Base-by-base conservation (phyloP, 1,140 invertebrate genomes). In the Elysia chlorotica region DNA sequence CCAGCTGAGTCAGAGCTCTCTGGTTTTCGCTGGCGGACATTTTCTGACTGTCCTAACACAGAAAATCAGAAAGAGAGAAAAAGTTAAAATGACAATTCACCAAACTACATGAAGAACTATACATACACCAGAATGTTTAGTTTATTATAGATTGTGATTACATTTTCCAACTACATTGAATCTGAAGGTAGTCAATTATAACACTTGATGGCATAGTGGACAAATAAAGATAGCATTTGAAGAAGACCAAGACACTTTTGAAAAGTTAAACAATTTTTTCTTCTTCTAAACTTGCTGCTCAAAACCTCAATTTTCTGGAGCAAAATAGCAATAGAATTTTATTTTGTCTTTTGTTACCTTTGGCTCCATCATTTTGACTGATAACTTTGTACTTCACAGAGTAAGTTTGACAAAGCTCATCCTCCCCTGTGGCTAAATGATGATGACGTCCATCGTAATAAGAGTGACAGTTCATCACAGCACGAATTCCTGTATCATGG, bases 351-450 rank as follows among this genome's bases (percentile, higher is more conserved):
- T n/a, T n/a, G n/a, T n/a, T n/a, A n/a, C n/a, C n/a, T n/a, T n/a
- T n/a, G n/a, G n/a, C n/a, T n/a, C n/a, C n/a, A n/a, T n/a, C n/a
- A n/a, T n/a, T n/a, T n/a, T n/a, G 79, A 35, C 78, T 76, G 6
- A 94, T 88, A 72, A 89, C 83, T 78, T 92, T 91, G 57, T 92
- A 90, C 82, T 92, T 93, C 0, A 97, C 91, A 84, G 91, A 92
- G 83, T 96, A 97, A 74, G 96, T 88, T 80, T 96, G 94, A 87
- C 95, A 97, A 81, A 95, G 93, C 66, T 93, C 95, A 89, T 97
- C 95, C 88, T 96, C 93, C 1, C 95, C 96, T 48, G 94, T 94
- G 28, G 93, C 93, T n/a, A 97, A 85, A 85, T 92, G 93, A 10
- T 92, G 92, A 78, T 91, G 90, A 78, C 92, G 91, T 0, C 89